A percentile compares a stretch with the other conserved stretches of the same genome.
phyloP scores from a whole-genome alignment of 2,113 vertebrate species.

The Mixornis gularis region DNA sequence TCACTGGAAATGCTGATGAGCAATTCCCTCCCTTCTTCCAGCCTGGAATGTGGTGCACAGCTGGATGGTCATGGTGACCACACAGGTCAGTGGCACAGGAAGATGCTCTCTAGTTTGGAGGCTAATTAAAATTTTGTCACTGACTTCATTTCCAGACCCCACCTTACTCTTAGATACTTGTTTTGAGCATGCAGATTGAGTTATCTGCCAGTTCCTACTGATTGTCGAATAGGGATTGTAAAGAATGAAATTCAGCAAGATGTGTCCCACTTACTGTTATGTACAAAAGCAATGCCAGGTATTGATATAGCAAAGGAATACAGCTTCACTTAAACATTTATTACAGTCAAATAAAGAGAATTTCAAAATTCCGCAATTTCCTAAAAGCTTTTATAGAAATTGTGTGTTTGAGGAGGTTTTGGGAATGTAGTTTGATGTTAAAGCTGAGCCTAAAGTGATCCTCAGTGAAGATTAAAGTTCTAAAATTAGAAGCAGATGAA shows the following conservation, averaged over 20 bases:
- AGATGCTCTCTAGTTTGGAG: not conserved
- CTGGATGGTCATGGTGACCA: rapidly evolving
- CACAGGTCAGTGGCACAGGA: rapidly evolving
- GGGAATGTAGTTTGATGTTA: not conserved
- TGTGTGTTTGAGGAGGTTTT: not conserved
- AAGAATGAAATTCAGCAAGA: not conserved
- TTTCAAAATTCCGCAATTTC: not conserved
- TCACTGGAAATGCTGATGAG: not conserved
- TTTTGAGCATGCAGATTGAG: not conserved
- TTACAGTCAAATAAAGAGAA: not conserved
- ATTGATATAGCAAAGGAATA: not conserved
- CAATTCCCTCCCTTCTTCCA: not conserved
- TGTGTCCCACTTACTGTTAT: not conserved
- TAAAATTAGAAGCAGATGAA: not conserved
- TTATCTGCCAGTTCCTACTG: not conserved
- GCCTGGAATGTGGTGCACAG: rapidly evolving
- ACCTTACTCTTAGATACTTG: not conserved
- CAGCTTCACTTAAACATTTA: not conserved
- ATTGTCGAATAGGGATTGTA: not conserved
- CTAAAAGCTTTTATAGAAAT: not conserved
- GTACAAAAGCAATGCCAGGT: not conserved
- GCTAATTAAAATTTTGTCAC: not conserved
- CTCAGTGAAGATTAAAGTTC: not conserved
- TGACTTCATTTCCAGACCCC: not conserved
- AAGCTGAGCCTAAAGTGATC: not conserved